phyloP scores from a whole-genome alignment of 2,113 vertebrate species.

The Hirundichthys speculiger region DNA sequence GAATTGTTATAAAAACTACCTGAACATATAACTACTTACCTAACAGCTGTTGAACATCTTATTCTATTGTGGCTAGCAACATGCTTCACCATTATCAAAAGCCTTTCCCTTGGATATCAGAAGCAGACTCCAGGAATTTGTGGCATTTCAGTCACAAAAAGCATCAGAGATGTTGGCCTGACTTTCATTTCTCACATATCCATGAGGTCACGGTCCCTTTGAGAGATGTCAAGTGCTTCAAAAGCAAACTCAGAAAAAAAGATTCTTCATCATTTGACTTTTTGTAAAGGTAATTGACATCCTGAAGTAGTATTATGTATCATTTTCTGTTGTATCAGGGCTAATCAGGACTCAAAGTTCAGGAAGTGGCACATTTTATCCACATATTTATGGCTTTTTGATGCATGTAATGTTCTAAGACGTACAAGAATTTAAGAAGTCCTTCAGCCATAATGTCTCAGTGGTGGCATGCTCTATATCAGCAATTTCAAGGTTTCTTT shows the following conservation, averaged over 20 bases:
- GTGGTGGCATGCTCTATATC: too few relatives aligned
- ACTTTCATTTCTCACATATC: conserved; percentile 3
- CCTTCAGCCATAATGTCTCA: too few relatives aligned
- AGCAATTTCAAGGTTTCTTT: too few relatives aligned
- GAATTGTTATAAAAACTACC: too few relatives aligned
- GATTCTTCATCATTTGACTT: conserved; percentile 4
- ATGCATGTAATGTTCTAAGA: too few relatives aligned
- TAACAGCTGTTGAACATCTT: too few relatives aligned
- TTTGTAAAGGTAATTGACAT: not conserved
- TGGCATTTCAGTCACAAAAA: conserved; percentile 8
- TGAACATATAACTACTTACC: too few relatives aligned
- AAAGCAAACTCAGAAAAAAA: conserved; percentile 7
- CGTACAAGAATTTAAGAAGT: too few relatives aligned
- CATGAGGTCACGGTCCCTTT: conserved; percentile 13
- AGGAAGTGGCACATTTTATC: not conserved
- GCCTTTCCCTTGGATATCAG: too few relatives aligned
- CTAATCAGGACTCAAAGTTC: not conserved
- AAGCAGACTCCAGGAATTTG: not conserved
- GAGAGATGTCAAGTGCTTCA: conserved; percentile 2
- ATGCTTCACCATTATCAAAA: too few relatives aligned
- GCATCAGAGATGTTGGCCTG: not conserved
- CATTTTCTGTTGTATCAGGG: not conserved
- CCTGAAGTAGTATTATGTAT: not conserved
- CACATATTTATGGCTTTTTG: too few relatives aligned
- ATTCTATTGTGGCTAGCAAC: too few relatives aligned